A percentile compares a stretch with the other conserved stretches of the same genome.
These are phyloP conservation scores for Campoletis raptor DNA, from an alignment of 2,888 invertebrate genomes.

Conservation along the genomic window DNA sequence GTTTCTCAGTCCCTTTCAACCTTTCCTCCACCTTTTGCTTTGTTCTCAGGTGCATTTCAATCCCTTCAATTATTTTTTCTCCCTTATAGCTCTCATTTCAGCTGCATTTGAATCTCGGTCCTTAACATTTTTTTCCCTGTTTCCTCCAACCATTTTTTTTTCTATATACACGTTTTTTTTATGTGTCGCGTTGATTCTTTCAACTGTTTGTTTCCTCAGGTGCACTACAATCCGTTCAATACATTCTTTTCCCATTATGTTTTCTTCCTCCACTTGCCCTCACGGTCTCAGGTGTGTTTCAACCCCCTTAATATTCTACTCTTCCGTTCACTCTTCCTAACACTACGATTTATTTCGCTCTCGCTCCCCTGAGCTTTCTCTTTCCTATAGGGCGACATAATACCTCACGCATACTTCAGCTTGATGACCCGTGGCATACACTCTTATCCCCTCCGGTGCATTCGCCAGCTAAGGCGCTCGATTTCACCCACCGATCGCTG, in stretches of 20 bases:
- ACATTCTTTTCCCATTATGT: neutral
- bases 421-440: constrained; percentile 60
- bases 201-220: neutral
- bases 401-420: constrained; percentile 53
- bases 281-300: neutral
- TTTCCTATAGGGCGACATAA: constrained; percentile 34
- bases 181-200: neutral
- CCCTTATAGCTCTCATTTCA: neutral
- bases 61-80: neutral
- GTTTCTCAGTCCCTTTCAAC: neutral
- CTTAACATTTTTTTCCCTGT: neutral
- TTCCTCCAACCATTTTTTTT: neutral
- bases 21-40: neutral
- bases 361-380: constrained; percentile 51
- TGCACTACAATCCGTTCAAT: neutral
- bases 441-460: constrained; percentile 17
- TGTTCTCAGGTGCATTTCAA: neutral
- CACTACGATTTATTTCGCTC: constrained; percentile 7
- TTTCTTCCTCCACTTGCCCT: neutral
- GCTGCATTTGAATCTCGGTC: neutral
- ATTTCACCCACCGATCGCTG: constrained; percentile 20
- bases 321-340: neutral
- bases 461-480: constrained; percentile 5
- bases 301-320: neutral
- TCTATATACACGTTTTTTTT: neutral